phyloP scores from a whole-genome alignment of 2,797 vertebrate species.

The Uromys caudimaculatus region DNA sequence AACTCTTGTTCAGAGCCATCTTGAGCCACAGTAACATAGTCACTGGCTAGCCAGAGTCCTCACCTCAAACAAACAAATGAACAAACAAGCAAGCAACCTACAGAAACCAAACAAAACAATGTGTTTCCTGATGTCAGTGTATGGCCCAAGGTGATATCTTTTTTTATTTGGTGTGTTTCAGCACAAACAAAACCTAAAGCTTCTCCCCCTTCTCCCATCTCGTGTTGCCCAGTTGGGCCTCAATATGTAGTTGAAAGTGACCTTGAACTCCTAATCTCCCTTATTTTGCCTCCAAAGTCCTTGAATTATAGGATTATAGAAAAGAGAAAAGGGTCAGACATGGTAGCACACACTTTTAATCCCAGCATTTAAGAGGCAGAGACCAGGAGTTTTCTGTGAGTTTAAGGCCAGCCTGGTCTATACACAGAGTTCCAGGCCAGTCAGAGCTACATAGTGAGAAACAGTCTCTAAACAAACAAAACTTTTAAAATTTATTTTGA shows the following conservation, averaged over 20 bases:
- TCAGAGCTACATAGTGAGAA: background rate
- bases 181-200: background rate
- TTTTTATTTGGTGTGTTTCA: background rate
- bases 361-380: background rate
- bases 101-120: background rate
- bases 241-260: background rate
- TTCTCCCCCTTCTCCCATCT: background rate
- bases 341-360: background rate
- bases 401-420: background rate
- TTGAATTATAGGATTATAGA: background rate
- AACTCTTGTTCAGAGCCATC: background rate
- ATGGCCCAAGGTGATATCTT: background rate
- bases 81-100: background rate
- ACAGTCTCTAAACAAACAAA: background rate
- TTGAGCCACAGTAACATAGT: background rate
- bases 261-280: background rate
- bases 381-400: background rate
- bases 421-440: background rate
- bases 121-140: background rate
- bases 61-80: background rate
- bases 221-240: background rate
- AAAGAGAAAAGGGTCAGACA: background rate
- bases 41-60: background rate
- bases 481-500: background rate
- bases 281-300: background rate